Evolutionary conservation across 2,888 invertebrate species (phyloP).

Genomic region (Busseola fusca): DNA sequence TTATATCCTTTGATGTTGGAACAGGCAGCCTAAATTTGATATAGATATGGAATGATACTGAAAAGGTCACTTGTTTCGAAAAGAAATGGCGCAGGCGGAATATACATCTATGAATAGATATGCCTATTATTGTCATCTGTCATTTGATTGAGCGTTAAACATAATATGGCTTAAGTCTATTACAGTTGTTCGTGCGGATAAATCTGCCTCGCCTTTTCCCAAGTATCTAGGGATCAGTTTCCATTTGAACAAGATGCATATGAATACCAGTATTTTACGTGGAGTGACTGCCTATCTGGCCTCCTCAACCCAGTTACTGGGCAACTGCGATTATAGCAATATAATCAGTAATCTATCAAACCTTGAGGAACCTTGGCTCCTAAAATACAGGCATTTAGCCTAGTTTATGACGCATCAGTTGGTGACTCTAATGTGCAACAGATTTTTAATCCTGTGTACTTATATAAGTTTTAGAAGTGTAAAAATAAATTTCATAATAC

Average conservation of each 20-base stretch:
- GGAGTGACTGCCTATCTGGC: background rate
- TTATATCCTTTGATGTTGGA: constrained; percentile 28
- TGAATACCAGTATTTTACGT: background rate
- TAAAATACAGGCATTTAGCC: too few species aligned
- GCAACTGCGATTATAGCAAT: background rate
- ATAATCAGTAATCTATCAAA: background rate
- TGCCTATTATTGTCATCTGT: background rate
- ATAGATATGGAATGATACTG: background rate
- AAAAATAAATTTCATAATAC: too few species aligned
- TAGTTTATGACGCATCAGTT: too few species aligned
- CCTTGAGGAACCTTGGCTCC: too few species aligned
- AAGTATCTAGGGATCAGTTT: background rate
- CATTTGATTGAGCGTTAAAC: too few species aligned
- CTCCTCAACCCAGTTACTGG: background rate
- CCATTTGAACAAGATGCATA: background rate
- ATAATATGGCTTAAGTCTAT: too few species aligned
- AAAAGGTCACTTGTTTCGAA: constrained; percentile 8
- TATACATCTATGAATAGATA: background rate
- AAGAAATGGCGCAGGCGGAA: background rate
- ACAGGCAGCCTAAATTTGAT: constrained; percentile 1
- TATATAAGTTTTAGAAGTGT: too few species aligned
- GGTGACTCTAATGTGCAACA: too few species aligned
- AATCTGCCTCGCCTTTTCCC: background rate
- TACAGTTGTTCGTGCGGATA: too few species aligned
- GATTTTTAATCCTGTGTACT: too few species aligned